These are phyloP conservation scores for Oxytorus armatus DNA, from an alignment of 2,888 invertebrate genomes.

Conservation along the genomic window DNA sequence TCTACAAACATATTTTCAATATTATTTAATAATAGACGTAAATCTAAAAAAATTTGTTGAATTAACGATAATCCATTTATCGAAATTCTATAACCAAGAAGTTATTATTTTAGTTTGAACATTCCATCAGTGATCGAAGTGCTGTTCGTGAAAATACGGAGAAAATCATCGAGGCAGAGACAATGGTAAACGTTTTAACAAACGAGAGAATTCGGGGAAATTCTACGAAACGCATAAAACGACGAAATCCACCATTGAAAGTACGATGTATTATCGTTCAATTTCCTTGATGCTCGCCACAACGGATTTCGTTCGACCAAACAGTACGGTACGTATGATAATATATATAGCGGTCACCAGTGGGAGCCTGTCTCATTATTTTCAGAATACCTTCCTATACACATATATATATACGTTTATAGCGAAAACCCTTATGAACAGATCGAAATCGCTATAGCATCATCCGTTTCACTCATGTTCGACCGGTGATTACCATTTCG, in stretches of 20 bases:
- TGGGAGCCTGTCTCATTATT: slow-evolving; percentile 14
- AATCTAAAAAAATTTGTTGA: no score
- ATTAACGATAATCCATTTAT: no score
- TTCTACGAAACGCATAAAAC: neutral
- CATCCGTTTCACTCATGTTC: slow-evolving; percentile 34
- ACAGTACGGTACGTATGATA: slow-evolving; percentile 6
- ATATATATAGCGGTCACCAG: neutral
- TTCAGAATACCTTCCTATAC: neutral
- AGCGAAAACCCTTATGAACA: slow-evolving; percentile 17
- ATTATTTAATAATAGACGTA: no score
- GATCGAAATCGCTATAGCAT: slow-evolving; percentile 11
- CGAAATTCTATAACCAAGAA: neutral
- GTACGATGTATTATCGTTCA: slow-evolving; percentile 62
- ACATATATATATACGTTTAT: neutral
- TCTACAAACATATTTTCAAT: no score
- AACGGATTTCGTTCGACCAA: slow-evolving; percentile 48
- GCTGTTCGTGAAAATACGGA: neutral
- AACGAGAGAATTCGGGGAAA: slow-evolving; percentile 9
- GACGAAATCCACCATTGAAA: slow-evolving; percentile 59
- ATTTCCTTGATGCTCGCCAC: slow-evolving; percentile 55
- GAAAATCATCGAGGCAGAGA: slow-evolving; percentile 10
- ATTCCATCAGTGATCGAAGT: no score
- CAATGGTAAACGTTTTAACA: slow-evolving; percentile 9
- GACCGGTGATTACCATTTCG: slow-evolving; percentile 63
- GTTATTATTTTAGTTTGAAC: no score